Base-by-base conservation (phyloP, 2,113 vertebrate species). In the Octodon degus region DNA sequence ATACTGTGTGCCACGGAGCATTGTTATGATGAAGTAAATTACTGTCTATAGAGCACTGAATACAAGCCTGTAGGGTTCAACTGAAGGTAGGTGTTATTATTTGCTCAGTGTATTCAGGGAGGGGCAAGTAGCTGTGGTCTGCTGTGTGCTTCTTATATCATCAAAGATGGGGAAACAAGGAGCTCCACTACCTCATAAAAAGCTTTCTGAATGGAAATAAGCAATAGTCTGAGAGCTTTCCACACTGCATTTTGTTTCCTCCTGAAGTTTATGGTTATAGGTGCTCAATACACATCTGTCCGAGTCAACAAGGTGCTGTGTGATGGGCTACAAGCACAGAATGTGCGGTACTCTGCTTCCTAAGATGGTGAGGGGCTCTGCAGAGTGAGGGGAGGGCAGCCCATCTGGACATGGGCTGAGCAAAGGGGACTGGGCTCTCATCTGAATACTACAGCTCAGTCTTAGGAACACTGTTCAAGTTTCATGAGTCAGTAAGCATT, bases 401-500 rank as follows among this genome's bases (percentile, higher is more conserved):
- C 43, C 86, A 40, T 34, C 55, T n/a, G 16, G 53, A 87, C 85
- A 40, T 77, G 47, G 81, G 53, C 55, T 32, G 55, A 89, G 82
- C 0, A 1, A 58, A 96, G 43, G 72, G 62, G 53, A 16, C 63
- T 90, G 87, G 0, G 0, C 79, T 67, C 77, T 92, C 87, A 34
- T 86, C 94, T 94, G 86, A 92, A 97, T 90, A 87, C 89, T 40
- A 96, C 0, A 62, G 5, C 92, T 90, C 76, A 87, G 87, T 34
- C 87, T 94, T 40, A 81, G 24, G 96, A 62, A 67, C 68, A 87
- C 76, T 84, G 93, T 85, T 97, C 98, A 97, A 97, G 95, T 90
- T 97, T 97, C 83, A 83, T 86, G 55, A 98, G 92, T 93, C 96
- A 94, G 77, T 2, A 4, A 81, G 80, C 87, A 97, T 97, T 97